These are phyloP conservation scores for Cyaniris semiargus DNA, from an alignment of 2,888 invertebrate species.

Conservation along the genomic window DNA sequence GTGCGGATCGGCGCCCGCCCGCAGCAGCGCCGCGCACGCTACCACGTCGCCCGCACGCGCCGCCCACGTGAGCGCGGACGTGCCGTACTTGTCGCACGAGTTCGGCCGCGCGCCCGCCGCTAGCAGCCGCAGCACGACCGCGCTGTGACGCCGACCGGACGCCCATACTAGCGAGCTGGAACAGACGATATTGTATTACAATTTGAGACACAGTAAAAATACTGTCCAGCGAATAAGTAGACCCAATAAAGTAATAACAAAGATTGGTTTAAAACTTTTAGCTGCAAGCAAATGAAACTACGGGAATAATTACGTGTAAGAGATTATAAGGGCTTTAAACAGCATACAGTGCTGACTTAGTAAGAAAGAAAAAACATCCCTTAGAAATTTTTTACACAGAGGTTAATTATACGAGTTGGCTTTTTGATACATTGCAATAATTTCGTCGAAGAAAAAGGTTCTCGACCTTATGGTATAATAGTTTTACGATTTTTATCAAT, in stretches of 20 bases:
- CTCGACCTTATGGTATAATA: too few relatives aligned
- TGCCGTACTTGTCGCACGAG: conserved; percentile 98
- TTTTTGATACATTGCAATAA: too few relatives aligned
- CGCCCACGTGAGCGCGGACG: conserved; percentile 98
- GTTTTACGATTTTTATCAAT: too few relatives aligned
- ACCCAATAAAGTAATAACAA: neutral
- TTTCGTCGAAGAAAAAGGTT: too few relatives aligned
- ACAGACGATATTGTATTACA: neutral
- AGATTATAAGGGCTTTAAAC: too few relatives aligned
- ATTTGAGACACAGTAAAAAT: neutral
- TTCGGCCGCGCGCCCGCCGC: conserved; percentile 95
- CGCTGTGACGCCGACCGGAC: conserved; percentile 93
- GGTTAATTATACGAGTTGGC: neutral
- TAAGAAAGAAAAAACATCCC: neutral
- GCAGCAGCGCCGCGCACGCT: conserved; percentile 90
- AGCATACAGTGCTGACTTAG: too few relatives aligned
- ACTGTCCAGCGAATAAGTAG: neutral
- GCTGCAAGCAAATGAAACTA: neutral
- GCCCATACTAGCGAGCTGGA: conserved; percentile 95
- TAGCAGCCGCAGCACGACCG: conserved; percentile 91
- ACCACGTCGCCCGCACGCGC: conserved; percentile 93
- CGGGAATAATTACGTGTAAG: too few relatives aligned
- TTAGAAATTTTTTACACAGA: neutral
- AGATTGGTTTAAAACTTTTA: too few relatives aligned
- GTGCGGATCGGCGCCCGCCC: conserved; percentile 93